Conservation (phyloP, 1,140 invertebrate genomes). For the Campodea augens region DNA sequence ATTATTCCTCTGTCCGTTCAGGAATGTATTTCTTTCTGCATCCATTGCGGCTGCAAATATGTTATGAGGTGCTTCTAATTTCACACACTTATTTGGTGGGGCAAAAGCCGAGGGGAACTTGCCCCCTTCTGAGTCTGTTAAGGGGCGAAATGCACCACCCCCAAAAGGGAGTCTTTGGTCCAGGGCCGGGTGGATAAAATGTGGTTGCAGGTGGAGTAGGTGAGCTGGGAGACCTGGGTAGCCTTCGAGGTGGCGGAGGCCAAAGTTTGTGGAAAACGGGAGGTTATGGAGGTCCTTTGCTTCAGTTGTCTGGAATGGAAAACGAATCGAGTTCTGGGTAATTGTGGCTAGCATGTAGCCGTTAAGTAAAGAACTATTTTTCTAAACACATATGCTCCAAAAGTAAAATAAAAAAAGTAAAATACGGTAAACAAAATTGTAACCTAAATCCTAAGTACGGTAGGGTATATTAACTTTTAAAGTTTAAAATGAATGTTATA, state of each 20-base stretch:
- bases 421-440: no score
- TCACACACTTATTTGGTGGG: constrained; percentile 31
- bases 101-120: constrained; percentile 34
- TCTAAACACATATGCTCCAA: no score
- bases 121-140: constrained; percentile 25
- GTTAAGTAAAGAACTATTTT: no score
- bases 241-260: constrained; percentile 32
- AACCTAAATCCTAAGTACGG: no score
- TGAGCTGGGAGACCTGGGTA: constrained; percentile 31
- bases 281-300: constrained; percentile 30
- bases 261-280: constrained; percentile 30
- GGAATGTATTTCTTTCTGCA: neutral
- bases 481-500: no score
- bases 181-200: constrained; percentile 25
- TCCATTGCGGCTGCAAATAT: constrained; percentile 14
- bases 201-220: constrained; percentile 31
- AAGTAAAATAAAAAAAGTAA: no score
- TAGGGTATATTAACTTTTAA: no score
- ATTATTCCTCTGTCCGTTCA: neutral
- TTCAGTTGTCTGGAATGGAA: constrained; percentile 28
- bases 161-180: constrained; percentile 23
- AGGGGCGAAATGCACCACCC: constrained; percentile 22
- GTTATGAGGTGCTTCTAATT: constrained; percentile 25
- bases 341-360: neutral
- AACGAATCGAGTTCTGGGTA: neutral